Base-by-base conservation (phyloP, 2,888 invertebrate species). In the Muscina levida region DNA sequence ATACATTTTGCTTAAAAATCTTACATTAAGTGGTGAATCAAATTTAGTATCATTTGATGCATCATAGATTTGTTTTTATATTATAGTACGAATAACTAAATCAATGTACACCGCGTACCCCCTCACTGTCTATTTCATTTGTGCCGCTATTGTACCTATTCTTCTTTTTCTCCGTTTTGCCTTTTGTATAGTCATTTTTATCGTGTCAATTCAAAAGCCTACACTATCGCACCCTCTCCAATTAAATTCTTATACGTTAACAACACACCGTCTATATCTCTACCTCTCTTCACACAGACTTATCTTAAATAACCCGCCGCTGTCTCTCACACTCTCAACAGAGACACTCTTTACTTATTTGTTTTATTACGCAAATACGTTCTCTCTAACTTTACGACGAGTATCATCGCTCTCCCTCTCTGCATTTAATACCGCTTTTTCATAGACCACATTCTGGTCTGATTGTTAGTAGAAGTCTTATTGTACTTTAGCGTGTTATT, bases 261-360 rank as follows among this genome's bases (percentile, higher is more conserved):
- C n/a, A n/a, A n/a, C n/a, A n/a, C n/a, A n/a, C n/a, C n/a, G n/a
- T n/a, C n/a, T n/a, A n/a, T n/a, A n/a, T n/a, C n/a, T n/a, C n/a
- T n/a, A n/a, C n/a, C n/a, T n/a, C n/a, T n/a, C n/a, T n/a, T n/a
- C n/a, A n/a, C n/a, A n/a, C n/a, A n/a, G n/a, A n/a, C n/a, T n/a
- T n/a, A n/a, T n/a, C n/a, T n/a, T n/a, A n/a, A n/a, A n/a, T n/a
- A n/a, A n/a, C n/a, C n/a, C n/a, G n/a, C n/a, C n/a, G n/a, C n/a
- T n/a, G 19, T 39, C 5, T 26, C 17, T 19, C 59, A 1, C n/a
- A 39, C 59, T 59, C 59, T 59, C 19, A 48, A 5, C 37, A 10
- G 11, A 15, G n/a, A n/a, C n/a, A n/a, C n/a, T n/a, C n/a, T n/a
- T n/a, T n/a, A 62, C 62, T 62, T 62, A 39, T 62, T 62, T 62